Conservation (phyloP, 2,797 vertebrate species). For the Acanthopagrus latus region DNA sequence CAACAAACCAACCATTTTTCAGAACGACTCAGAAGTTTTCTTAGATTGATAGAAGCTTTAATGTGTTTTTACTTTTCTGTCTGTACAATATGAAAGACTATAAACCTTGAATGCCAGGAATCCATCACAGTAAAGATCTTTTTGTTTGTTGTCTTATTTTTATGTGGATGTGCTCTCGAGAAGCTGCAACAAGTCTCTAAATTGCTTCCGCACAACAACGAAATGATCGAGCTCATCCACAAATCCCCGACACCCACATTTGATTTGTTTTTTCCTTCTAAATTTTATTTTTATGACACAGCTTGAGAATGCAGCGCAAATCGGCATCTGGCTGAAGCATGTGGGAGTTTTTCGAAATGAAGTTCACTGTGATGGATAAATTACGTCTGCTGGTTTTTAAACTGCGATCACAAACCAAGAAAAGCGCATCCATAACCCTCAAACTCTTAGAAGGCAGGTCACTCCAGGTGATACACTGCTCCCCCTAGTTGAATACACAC, state of each 20-base stretch:
- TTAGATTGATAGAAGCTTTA: not conserved
- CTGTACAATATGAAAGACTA: constrained; percentile 4
- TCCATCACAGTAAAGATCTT: constrained; percentile 17
- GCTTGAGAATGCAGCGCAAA: not conserved
- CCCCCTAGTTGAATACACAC: not conserved
- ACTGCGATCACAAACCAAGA: not conserved
- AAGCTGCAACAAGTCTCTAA: not conserved
- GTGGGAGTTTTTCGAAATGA: not conserved
- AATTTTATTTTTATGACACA: not conserved
- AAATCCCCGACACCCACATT: not conserved
- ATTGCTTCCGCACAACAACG: not conserved
- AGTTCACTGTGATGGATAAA: constrained; percentile 13
- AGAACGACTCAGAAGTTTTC: not conserved
- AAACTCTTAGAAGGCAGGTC: not conserved
- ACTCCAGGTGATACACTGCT: not conserved
- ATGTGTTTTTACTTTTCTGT: not conserved
- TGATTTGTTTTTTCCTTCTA: not conserved
- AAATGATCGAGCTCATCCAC: not conserved
- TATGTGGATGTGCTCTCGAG: not conserved
- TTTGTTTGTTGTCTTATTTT: not conserved
- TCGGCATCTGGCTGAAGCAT: not conserved
- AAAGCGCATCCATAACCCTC: not conserved
- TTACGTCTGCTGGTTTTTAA: not conserved
- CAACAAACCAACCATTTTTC: not conserved
- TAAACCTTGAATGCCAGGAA: constrained; percentile 3